phyloP scores from a whole-genome alignment of 2,888 invertebrate species.

The Iphiclides podalirius region DNA sequence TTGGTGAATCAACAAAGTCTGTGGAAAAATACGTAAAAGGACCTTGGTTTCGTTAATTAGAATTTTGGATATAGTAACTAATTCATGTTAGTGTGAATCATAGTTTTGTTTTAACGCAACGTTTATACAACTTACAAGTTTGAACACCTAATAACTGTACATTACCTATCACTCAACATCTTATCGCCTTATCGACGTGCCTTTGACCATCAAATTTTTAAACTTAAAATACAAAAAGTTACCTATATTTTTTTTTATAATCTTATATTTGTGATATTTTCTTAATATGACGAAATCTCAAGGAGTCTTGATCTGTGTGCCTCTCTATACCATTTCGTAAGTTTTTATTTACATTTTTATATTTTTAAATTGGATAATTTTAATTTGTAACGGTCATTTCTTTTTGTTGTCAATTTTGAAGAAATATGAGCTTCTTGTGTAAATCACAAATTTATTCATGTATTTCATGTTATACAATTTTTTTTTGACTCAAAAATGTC shows the following conservation, averaged over 20 bases:
- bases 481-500: too few relatives aligned
- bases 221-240: neutral
- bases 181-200: neutral
- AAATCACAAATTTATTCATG: too few relatives aligned
- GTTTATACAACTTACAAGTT: neutral
- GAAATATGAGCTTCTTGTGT: too few relatives aligned
- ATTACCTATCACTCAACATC: neutral
- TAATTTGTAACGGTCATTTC: neutral
- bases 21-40: neutral
- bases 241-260: neutral
- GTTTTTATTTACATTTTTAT: constrained; percentile 34
- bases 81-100: constrained; percentile 21
- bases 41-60: constrained; percentile 1
- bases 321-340: constrained; percentile 53
- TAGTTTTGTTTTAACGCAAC: constrained; percentile 15
- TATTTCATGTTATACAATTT: too few relatives aligned
- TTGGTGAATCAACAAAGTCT: neutral
- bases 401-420: too few relatives aligned
- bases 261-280: constrained; percentile 7
- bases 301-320: constrained; percentile 51
- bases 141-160: constrained; percentile 15
- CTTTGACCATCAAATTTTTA: neutral
- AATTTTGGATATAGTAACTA: constrained; percentile 8
- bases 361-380: constrained; percentile 16
- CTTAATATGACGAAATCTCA: constrained; percentile 25